Evolutionary conservation across 1,140 invertebrate species (phyloP).

Genomic region (Drosophila lini): DNA sequence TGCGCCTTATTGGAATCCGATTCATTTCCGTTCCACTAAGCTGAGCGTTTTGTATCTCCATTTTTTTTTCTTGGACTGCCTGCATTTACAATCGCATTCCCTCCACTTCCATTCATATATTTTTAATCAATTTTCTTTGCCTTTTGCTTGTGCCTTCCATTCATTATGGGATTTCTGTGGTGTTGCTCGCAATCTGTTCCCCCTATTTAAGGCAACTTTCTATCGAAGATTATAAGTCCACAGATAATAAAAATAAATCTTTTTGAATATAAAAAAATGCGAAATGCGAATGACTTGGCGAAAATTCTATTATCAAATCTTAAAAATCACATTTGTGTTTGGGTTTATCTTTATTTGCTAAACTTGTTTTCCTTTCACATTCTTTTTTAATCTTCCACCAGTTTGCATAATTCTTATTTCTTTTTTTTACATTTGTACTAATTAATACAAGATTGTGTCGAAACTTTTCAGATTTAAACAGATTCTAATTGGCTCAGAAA

Average conservation of each 20-base stretch:
- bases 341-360: slow-evolving; percentile 4
- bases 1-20: slow-evolving; percentile 21
- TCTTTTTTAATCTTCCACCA: slow-evolving; percentile 10
- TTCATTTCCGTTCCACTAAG: slow-evolving; percentile 42
- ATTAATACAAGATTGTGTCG: slow-evolving; percentile 8
- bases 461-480: slow-evolving; percentile 1
- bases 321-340: slow-evolving; percentile 9
- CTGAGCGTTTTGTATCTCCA: slow-evolving; percentile 20
- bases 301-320: slow-evolving; percentile 24
- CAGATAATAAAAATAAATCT: slow-evolving; percentile 12
- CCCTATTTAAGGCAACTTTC: slow-evolving; percentile 13
- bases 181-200: background rate
- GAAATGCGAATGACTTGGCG: slow-evolving; percentile 23
- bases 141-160: slow-evolving; percentile 15
- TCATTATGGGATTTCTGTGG: slow-evolving; percentile 7
- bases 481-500: slow-evolving; percentile 17
- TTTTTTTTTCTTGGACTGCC: background rate
- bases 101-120: slow-evolving; percentile 34
- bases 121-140: slow-evolving; percentile 51
- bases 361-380: slow-evolving; percentile 33
- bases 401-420: slow-evolving; percentile 19
- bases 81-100: slow-evolving; percentile 38
- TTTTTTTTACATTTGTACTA: slow-evolving; percentile 1
- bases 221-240: slow-evolving; percentile 13
- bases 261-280: slow-evolving; percentile 3